Base-by-base conservation (phyloP, 2,888 invertebrate species). In the Nomada fucata region DNA sequence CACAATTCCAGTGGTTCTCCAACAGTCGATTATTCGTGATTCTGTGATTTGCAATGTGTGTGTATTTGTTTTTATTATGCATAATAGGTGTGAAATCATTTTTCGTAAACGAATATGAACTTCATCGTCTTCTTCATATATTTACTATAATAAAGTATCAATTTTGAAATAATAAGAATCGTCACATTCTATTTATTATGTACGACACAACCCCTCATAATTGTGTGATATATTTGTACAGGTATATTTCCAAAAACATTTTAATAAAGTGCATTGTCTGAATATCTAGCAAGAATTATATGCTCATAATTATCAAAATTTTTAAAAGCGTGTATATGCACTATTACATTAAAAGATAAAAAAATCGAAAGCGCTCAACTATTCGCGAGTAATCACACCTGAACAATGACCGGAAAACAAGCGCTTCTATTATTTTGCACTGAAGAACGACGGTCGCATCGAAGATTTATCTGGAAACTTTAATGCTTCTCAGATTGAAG, bases 1-100 rank as follows among this genome's bases (percentile, higher is more conserved):
- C 87, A 79, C 85, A 59, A 29, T 55, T 77, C 42, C 91, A 92
- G 92, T 87, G 92, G 90, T 90, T 92, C 92, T 91, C 91, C 89
- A 83, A n/a, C 76, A 81, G 76, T 75, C 47, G 29, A 20, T 23
- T 68, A 60, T 72, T 42, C 20, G 26, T 26, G 26, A 26, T 26
- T n/a, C 44, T 23, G 15, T 69, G 26, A 26, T 29, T 67, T 55
- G 15, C 23, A 20, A 26, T 42, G 42, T 13, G 44, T 26, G 10
- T 44, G 65, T 67, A 59, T 67, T 20, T 47, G n/a, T 50, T 67
- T 50, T 71, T 61, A 71, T 65, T 69, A 75, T 52, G 73, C 23
- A 47, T 15, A 60, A 59, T 67, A 53, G 57, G 42, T 44, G 36
- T n/a, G 26, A 26, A 42, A 50, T 65, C 13, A 29, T 68, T 61